Evolutionary conservation across 2,797 vertebrate species (phyloP).

Genomic region (Loriculus beryllinus): DNA sequence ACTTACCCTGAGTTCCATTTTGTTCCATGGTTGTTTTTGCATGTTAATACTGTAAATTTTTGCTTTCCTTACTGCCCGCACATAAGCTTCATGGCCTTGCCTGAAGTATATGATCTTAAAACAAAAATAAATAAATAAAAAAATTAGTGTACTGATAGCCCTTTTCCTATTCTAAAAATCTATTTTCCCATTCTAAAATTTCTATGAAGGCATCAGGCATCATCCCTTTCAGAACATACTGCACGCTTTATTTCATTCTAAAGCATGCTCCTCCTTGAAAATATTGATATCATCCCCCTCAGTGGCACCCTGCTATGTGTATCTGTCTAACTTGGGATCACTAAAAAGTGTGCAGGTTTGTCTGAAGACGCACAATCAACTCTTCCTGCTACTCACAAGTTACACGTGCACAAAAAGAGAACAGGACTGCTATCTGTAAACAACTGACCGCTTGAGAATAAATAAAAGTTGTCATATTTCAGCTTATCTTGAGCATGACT

Average conservation of each 20-base stretch:
- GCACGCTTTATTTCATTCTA: background rate
- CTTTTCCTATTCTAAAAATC: background rate
- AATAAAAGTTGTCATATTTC: background rate
- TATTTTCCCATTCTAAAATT: background rate
- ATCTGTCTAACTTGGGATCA: background rate
- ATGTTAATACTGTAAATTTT: slow-evolving; percentile 94
- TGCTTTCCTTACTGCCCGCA: slow-evolving; percentile 90
- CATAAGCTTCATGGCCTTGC: slow-evolving; percentile 97
- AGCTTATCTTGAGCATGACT: background rate
- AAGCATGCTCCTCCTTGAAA: background rate
- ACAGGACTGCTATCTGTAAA: fast-evolving
- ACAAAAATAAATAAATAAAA: background rate
- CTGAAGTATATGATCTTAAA: slow-evolving; percentile 94
- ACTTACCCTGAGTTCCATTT: slow-evolving; percentile 96
- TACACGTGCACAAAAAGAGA: background rate
- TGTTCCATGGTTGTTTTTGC: slow-evolving; percentile 98
- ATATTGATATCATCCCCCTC: background rate
- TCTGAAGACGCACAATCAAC: background rate
- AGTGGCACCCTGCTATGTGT: background rate
- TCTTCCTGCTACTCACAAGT: background rate
- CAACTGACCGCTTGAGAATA: background rate
- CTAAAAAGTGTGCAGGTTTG: background rate
- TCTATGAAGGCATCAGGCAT: background rate
- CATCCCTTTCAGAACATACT: background rate
- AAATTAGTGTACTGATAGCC: background rate